Percentiles rank a stretch among this genome's conserved stretches.
Evolutionary conservation across 2,797 vertebrate genomes (phyloP).

Genomic region (Mormyrus proboscirostris): DNA sequence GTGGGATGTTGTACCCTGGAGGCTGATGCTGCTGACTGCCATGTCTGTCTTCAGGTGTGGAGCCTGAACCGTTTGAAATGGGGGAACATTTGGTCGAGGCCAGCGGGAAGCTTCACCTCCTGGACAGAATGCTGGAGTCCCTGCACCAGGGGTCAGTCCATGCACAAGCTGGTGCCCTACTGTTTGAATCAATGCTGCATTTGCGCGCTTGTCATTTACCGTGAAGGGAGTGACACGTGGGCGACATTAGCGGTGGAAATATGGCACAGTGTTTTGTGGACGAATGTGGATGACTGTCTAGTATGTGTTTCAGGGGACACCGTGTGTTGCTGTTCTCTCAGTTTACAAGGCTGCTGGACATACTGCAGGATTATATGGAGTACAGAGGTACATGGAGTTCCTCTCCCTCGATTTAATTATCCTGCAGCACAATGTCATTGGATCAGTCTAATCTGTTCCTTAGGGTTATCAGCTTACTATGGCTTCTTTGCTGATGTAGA

Average conservation of each 20-base stretch:
- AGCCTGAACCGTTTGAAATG: slow-evolving; percentile 89
- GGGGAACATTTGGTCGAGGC: slow-evolving; percentile 85
- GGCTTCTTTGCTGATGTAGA: neutral
- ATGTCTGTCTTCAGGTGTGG: slow-evolving; percentile 65
- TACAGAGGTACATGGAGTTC: slow-evolving; percentile 69
- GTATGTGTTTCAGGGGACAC: slow-evolving; percentile 65
- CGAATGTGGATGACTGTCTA: neutral
- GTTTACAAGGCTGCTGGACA: slow-evolving; percentile 86
- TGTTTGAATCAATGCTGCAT: neutral
- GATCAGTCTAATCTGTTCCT: neutral
- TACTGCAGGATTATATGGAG: slow-evolving; percentile 89
- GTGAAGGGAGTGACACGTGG: neutral
- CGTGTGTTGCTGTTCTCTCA: slow-evolving; percentile 86
- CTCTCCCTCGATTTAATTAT: neutral
- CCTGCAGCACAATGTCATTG: neutral
- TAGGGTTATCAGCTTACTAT: neutral
- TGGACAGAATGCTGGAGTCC: slow-evolving; percentile 74
- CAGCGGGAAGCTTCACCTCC: slow-evolving; percentile 81
- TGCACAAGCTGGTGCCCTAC: neutral
- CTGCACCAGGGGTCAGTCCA: slow-evolving; percentile 66
- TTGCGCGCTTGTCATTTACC: too few species aligned
- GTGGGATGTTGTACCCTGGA: neutral
- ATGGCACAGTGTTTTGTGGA: neutral
- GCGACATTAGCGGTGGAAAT: neutral
- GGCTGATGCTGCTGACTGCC: neutral